Evolutionary conservation across 35 echinoderm and acorn worm species (phyloP).

Genomic region (Amphiura filiformis): DNA sequence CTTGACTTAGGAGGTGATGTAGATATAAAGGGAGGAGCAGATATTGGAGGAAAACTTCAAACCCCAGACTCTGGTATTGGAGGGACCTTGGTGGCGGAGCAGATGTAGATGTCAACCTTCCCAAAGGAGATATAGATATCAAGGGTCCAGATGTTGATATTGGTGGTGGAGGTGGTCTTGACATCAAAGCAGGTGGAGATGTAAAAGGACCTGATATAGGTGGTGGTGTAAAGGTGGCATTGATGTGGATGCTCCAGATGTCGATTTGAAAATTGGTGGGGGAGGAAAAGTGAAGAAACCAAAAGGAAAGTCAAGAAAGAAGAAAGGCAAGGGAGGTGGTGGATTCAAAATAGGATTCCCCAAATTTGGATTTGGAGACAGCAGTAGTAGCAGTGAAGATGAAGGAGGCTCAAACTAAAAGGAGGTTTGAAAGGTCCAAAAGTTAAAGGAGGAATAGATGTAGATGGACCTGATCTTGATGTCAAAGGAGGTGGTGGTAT

Average conservation of each 20-base stretch:
- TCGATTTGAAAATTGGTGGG: slow-evolving; percentile 43
- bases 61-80: background rate
- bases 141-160: slow-evolving; percentile 28
- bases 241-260: slow-evolving; percentile 40
- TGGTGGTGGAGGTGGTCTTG: slow-evolving; percentile 15
- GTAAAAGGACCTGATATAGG: slow-evolving; percentile 22
- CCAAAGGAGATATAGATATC: slow-evolving; percentile 27
- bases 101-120: slow-evolving; percentile 37
- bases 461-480: slow-evolving; percentile 66
- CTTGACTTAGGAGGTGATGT: background rate
- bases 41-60: slow-evolving; percentile 16
- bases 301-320: background rate
- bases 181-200: slow-evolving; percentile 21
- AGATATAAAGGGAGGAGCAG: slow-evolving; percentile 25
- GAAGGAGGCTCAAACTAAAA: slow-evolving; percentile 25
- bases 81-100: slow-evolving; percentile 22
- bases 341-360: slow-evolving; percentile 52
- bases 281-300: slow-evolving; percentile 55
- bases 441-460: slow-evolving; percentile 26
- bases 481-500: slow-evolving; percentile 50
- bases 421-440: slow-evolving; percentile 26
- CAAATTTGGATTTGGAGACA: slow-evolving; percentile 33
- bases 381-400: slow-evolving; percentile 23
- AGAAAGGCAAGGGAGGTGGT: slow-evolving; percentile 34
- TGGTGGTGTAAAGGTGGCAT: slow-evolving; percentile 13